These are phyloP conservation scores for Spatula versicolor DNA, from an alignment of 2,797 vertebrate genomes.

Conservation along the genomic window DNA sequence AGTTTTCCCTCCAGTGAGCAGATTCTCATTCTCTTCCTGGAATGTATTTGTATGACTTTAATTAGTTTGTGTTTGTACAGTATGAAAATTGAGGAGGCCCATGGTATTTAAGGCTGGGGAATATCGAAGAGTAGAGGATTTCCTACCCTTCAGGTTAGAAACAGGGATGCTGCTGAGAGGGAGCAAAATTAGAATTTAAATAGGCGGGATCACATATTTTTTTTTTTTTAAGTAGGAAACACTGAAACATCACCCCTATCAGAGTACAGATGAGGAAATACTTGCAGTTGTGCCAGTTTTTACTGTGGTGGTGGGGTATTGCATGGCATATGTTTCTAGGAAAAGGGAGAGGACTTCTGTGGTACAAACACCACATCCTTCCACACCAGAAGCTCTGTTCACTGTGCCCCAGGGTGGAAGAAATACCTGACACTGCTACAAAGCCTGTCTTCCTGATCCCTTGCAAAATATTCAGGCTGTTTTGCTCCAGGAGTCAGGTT, in stretches of 20 bases:
- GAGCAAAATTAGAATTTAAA: constrained; percentile 15
- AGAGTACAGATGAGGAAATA: background rate
- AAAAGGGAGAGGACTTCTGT: background rate
- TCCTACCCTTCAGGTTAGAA: background rate
- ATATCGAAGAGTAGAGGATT: constrained; percentile 31
- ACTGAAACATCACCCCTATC: background rate
- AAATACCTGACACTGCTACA: background rate
- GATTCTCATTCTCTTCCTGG: constrained; percentile 37
- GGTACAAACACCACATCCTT: background rate
- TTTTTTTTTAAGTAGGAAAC: too few species aligned
- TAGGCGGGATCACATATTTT: fast-evolving
- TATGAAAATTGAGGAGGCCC: constrained; percentile 40
- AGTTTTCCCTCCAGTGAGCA: constrained; percentile 17
- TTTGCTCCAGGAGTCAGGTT: background rate
- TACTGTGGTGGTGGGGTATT: background rate
- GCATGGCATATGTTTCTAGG: background rate
- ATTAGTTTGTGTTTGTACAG: constrained; percentile 66
- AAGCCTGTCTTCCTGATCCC: background rate
- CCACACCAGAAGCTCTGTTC: background rate
- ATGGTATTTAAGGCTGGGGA: constrained; percentile 24
- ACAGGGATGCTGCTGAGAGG: background rate
- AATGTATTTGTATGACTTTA: constrained; percentile 49
- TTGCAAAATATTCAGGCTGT: background rate
- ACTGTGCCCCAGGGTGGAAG: background rate
- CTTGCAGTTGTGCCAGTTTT: background rate